Percentiles rank a stretch among this genome's conserved stretches.
Evolutionary conservation across 2,797 vertebrate genomes (phyloP).

Genomic region (Cottoperca gobio): DNA sequence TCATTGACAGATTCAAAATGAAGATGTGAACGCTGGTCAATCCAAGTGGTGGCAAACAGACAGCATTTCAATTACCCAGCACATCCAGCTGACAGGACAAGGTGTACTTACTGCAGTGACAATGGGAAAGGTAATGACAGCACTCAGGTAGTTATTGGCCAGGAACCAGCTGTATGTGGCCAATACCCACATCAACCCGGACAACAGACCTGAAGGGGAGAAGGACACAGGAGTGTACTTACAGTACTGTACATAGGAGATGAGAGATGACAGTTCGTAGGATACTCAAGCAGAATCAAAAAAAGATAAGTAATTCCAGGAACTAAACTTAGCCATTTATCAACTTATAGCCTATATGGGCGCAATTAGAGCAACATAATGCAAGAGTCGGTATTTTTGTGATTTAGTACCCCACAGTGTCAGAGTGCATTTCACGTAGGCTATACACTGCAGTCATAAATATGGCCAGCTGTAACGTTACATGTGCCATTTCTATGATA

Average conservation of each 20-base stretch:
- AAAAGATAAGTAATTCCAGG: background rate
- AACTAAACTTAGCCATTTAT: background rate
- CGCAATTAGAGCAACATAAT: background rate
- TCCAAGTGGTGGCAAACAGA: background rate
- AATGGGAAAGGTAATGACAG: constrained; percentile 90
- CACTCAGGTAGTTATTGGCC: constrained; percentile 89
- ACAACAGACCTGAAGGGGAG: constrained; percentile 66
- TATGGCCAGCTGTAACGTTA: too few relatives aligned
- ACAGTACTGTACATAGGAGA: background rate
- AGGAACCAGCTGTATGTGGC: constrained; percentile 92
- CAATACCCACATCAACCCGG: constrained; percentile 89
- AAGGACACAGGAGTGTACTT: background rate
- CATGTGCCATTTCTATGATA: too few relatives aligned
- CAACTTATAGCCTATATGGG: background rate
- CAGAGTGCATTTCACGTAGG: too few relatives aligned
- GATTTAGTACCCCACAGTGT: too few relatives aligned
- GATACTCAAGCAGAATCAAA: too few relatives aligned
- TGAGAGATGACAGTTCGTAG: background rate
- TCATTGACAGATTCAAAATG: background rate
- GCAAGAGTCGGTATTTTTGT: too few relatives aligned
- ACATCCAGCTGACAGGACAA: background rate
- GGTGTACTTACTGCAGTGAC: constrained; percentile 89
- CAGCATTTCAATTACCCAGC: background rate
- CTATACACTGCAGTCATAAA: too few relatives aligned
- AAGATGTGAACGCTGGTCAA: background rate